Conservation (phyloP, 2,797 vertebrate genomes). For the Borostomias antarcticus region DNA sequence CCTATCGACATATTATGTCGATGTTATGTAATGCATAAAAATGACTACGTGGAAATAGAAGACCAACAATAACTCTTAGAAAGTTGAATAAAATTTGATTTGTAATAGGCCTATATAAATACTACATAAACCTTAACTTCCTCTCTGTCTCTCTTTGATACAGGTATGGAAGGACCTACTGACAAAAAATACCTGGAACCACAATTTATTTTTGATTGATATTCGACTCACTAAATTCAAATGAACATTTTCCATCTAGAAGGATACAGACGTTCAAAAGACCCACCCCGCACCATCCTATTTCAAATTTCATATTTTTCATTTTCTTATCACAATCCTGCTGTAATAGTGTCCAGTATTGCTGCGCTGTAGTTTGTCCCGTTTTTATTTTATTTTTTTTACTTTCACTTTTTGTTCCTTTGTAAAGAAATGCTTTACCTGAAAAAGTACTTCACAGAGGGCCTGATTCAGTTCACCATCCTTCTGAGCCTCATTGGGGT, state of each 20-base stretch:
- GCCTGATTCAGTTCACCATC: constrained; percentile 99
- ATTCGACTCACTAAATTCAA: constrained; percentile 58
- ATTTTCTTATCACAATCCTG: constrained; percentile 44
- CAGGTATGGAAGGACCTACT: constrained; percentile 55
- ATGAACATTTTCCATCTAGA: constrained; percentile 51
- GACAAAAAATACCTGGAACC: constrained; percentile 55
- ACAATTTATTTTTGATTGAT: constrained; percentile 12
- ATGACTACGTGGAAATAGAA: not conserved
- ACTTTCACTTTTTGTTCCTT: constrained; percentile 79
- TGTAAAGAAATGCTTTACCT: constrained; percentile 99
- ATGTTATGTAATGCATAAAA: not conserved
- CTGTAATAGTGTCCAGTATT: constrained; percentile 42
- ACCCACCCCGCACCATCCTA: constrained; percentile 35
- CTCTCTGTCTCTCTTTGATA: not conserved
- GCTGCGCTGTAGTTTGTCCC: constrained; percentile 52
- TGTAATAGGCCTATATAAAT: too few species aligned
- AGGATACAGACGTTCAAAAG: constrained; percentile 22
- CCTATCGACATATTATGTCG: not conserved
- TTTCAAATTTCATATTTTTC: constrained; percentile 45
- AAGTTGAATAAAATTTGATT: too few species aligned
- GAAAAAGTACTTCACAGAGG: constrained; percentile 99
- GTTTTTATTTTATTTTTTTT: constrained; percentile 77
- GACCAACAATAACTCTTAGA: too few species aligned
- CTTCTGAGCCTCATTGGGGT: constrained; percentile 97
- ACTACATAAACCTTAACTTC: too few species aligned